These are phyloP conservation scores for Garra rufa DNA, from an alignment of 2,113 vertebrate species.

Conservation along the genomic window DNA sequence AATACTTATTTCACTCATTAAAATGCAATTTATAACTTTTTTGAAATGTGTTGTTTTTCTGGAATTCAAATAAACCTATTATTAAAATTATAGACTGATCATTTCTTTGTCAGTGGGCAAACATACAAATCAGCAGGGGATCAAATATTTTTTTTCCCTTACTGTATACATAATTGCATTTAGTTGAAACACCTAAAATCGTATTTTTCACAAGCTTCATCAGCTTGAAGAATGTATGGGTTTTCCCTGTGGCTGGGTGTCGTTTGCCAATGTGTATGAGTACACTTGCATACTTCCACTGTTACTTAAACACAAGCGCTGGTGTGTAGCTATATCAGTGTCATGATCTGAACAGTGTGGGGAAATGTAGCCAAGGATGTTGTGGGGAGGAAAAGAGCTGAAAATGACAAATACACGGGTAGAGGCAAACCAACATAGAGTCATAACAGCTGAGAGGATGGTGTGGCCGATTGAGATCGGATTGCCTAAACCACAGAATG, in stretches of 20 bases:
- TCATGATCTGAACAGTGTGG: not conserved
- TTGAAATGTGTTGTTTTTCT: too few species aligned
- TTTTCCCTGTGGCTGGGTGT: constrained; percentile 28
- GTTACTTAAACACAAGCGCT: constrained; percentile 1
- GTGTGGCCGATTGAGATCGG: not conserved
- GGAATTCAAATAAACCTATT: too few species aligned
- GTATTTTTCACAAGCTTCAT: too few species aligned
- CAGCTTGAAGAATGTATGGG: not conserved
- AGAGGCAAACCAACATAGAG: constrained; percentile 19
- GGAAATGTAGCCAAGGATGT: constrained; percentile 20
- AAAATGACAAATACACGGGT: constrained; percentile 42
- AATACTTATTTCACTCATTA: too few species aligned
- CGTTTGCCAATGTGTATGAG: constrained; percentile 16
- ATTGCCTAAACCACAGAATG: constrained; percentile 36
- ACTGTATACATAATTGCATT: not conserved
- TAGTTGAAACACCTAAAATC: not conserved
- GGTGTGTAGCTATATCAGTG: constrained; percentile 14
- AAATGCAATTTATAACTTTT: too few species aligned
- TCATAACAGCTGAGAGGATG: constrained; percentile 16
- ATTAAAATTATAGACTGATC: too few species aligned
- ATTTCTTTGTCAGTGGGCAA: too few species aligned
- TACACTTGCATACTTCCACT: constrained; percentile 7
- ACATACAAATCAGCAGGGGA: too few species aligned
- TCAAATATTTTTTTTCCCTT: too few species aligned
- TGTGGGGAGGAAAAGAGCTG: constrained; percentile 33